Evolutionary conservation across 2,797 vertebrate genomes (phyloP).

Genomic region (Lepilemur ruficaudatus): DNA sequence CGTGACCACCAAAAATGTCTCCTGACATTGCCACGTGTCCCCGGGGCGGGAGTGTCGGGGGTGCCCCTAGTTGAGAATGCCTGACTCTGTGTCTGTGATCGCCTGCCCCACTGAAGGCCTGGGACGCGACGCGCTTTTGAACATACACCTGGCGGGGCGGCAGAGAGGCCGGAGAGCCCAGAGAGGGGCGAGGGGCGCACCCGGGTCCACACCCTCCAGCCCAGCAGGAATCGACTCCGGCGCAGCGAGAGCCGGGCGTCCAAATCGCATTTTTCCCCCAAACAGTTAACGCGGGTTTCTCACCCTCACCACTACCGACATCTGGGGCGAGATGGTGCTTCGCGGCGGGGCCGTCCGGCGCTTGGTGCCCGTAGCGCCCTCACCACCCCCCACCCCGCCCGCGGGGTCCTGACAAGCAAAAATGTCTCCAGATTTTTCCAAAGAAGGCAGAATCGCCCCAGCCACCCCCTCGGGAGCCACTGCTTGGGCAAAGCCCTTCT

Average conservation of each 20-base stretch:
- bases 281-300: not conserved
- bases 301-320: not conserved
- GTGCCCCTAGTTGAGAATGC: not conserved
- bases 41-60: too few species aligned
- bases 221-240: not conserved
- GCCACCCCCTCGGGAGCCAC: not conserved
- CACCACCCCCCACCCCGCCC: too few species aligned
- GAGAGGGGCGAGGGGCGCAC: too few species aligned
- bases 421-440: not conserved
- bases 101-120: not conserved
- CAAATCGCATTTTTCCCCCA: not conserved
- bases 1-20: not conserved
- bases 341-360: rapidly evolving
- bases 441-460: not conserved
- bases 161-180: not conserved
- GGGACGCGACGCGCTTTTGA: too few species aligned
- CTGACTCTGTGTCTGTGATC: not conserved
- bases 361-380: not conserved
- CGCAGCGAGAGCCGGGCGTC: too few species aligned
- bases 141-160: not conserved
- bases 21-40: not conserved
- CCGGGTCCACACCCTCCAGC: not conserved
- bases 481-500: not conserved
- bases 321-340: not conserved
- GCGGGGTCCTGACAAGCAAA: not conserved